Conservation (phyloP, 2,888 invertebrate species). For the Dasypogon diadema region DNA sequence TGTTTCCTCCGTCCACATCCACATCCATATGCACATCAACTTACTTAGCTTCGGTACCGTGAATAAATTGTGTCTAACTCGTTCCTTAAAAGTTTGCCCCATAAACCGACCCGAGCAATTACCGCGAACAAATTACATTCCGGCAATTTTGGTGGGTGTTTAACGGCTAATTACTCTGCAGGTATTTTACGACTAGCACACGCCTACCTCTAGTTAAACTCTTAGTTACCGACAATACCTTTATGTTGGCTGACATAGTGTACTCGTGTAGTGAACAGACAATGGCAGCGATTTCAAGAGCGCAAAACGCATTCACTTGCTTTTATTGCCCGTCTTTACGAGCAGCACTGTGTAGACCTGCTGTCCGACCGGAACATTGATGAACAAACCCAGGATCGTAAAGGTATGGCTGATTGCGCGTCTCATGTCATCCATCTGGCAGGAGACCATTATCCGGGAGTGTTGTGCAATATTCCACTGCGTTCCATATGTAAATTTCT, state of each 20-base stretch:
- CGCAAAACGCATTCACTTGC: constrained; percentile 38
- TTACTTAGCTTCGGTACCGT: background rate
- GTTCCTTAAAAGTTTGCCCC: constrained; percentile 8
- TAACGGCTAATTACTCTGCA: constrained; percentile 52
- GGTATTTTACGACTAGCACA: constrained; percentile 51
- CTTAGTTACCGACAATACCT: constrained; percentile 30
- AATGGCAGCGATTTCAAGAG: background rate
- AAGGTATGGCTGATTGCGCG: constrained; percentile 42
- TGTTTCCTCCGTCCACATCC: background rate
- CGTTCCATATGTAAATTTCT: constrained; percentile 10
- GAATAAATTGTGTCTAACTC: constrained; percentile 1
- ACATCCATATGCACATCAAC: background rate
- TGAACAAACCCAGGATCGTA: constrained; percentile 36
- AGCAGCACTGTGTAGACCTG: constrained; percentile 7
- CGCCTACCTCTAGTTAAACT: constrained; percentile 49
- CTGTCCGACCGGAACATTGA: constrained; percentile 40
- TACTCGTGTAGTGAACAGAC: background rate
- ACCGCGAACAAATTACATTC: constrained; percentile 44
- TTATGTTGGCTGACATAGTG: background rate
- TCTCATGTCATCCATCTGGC: constrained; percentile 46
- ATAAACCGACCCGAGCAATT: constrained; percentile 40
- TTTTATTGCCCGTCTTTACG: constrained; percentile 30
- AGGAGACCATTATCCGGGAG: constrained; percentile 14
- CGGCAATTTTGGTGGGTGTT: constrained; percentile 52
- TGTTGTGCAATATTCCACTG: constrained; percentile 31